Conservation (phyloP, 2,888 invertebrate species). For the Ormyrus labotus region DNA sequence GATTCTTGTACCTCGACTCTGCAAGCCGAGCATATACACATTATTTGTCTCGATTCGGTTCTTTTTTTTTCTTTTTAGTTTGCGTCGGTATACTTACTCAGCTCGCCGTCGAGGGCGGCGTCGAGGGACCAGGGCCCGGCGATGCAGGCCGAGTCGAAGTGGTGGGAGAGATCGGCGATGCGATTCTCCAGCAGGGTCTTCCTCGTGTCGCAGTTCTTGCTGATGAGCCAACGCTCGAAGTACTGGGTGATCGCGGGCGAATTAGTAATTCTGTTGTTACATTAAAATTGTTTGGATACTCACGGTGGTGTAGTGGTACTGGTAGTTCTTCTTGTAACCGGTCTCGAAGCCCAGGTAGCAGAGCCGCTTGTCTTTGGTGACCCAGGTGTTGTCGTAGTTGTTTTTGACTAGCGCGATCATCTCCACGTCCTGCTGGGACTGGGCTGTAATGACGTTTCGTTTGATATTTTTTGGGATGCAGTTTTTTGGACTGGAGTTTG, state of each 20-base stretch:
- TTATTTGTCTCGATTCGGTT: background rate
- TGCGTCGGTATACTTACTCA: slow-evolving; percentile 80
- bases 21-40: slow-evolving; percentile 50
- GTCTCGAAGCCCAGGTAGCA: slow-evolving; percentile 90
- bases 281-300: slow-evolving; percentile 8
- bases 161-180: slow-evolving; percentile 84
- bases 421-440: slow-evolving; percentile 69
- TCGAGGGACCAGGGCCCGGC: slow-evolving; percentile 91
- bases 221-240: slow-evolving; percentile 85
- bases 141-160: slow-evolving; percentile 89
- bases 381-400: slow-evolving; percentile 79
- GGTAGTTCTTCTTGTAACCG: slow-evolving; percentile 84
- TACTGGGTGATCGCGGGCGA: slow-evolving; percentile 77
- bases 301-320: slow-evolving; percentile 72
- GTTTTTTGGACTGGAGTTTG: too few relatives aligned
- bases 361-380: slow-evolving; percentile 83
- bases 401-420: slow-evolving; percentile 83
- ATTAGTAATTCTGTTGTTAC: background rate
- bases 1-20: slow-evolving; percentile 82
- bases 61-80: background rate
- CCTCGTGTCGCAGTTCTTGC: slow-evolving; percentile 82
- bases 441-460: background rate
- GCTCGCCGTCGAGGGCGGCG: slow-evolving; percentile 78
- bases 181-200: slow-evolving; percentile 86
- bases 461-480: too few relatives aligned